Percentiles rank a stretch among this genome's conserved stretches.
Conservation (phyloP, 2,797 vertebrate species). For the Aplochiton taeniatus region DNA sequence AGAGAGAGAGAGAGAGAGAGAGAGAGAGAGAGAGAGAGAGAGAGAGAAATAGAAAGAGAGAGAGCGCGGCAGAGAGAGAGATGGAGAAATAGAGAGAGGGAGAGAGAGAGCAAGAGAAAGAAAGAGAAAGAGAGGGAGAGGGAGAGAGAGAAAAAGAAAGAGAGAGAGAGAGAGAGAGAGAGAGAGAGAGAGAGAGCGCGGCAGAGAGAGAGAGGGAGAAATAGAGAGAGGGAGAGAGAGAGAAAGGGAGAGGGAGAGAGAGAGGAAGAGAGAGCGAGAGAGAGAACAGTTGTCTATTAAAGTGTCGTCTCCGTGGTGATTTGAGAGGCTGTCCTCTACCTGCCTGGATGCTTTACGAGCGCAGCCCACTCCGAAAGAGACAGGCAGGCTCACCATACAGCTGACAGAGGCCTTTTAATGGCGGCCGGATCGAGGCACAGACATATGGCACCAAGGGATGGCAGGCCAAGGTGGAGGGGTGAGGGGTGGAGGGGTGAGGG, state of each 20-base stretch:
- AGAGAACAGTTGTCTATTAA: not conserved
- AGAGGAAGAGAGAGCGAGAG: not conserved
- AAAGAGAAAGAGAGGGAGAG: not conserved
- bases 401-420: constrained; percentile 76
- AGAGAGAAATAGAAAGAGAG: not conserved
- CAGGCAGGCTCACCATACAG: constrained; percentile 68
- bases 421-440: constrained; percentile 38
- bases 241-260: not conserved
- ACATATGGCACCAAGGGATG: too few species aligned
- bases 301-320: too few species aligned
- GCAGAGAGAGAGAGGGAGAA: not conserved
- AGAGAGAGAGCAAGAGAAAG: not conserved
- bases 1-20: constrained; percentile 59
- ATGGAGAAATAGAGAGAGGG: not conserved
- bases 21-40: constrained; percentile 47
- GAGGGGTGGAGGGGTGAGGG: constrained; percentile 6
- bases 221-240: not conserved
- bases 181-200: not conserved
- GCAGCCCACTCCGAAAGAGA: constrained; percentile 6
- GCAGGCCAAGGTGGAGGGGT: constrained; percentile 26
- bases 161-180: not conserved
- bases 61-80: not conserved
- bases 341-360: too few species aligned
- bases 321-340: too few species aligned
- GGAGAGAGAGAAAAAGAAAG: not conserved